phyloP scores from a whole-genome alignment of 2,797 vertebrate genomes.

The Pseudochirops cupreus region DNA sequence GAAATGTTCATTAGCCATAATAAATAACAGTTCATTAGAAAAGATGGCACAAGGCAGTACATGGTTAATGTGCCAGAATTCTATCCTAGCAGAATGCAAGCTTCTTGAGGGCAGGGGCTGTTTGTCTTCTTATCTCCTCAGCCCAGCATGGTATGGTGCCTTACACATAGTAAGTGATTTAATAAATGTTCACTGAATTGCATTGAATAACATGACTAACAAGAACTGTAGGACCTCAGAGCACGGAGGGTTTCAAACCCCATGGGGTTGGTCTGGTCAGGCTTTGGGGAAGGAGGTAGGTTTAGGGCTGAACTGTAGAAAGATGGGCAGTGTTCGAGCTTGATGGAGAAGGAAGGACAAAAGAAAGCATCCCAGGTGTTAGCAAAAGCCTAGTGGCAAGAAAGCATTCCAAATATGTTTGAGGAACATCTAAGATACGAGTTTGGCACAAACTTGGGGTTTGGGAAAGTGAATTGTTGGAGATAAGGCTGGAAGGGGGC shows the following conservation, averaged over 20 bases:
- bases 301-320: constrained; percentile 1
- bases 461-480: not conserved
- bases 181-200: constrained; percentile 19
- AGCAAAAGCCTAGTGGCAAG: not conserved
- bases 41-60: not conserved
- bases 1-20: constrained; percentile 1
- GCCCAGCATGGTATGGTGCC: not conserved
- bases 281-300: not conserved
- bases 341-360: not conserved
- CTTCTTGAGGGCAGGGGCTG: constrained; percentile 9
- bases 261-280: constrained; percentile 26
- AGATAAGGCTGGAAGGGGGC: constrained; percentile 13
- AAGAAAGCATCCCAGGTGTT: not conserved
- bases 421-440: not conserved
- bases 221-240: not conserved
- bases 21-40: not conserved
- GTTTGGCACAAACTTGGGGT: not conserved
- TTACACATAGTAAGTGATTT: not conserved
- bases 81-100: constrained; percentile 20
- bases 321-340: not conserved
- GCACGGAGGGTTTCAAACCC: not conserved
- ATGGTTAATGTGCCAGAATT: not conserved
- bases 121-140: not conserved
- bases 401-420: not conserved
- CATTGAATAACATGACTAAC: constrained; percentile 1